Evolutionary conservation across 1,140 invertebrate genomes (phyloP), one percentile per base, ranked within the genome.

Genomic region (Lasioglossum baleicum): DNA sequence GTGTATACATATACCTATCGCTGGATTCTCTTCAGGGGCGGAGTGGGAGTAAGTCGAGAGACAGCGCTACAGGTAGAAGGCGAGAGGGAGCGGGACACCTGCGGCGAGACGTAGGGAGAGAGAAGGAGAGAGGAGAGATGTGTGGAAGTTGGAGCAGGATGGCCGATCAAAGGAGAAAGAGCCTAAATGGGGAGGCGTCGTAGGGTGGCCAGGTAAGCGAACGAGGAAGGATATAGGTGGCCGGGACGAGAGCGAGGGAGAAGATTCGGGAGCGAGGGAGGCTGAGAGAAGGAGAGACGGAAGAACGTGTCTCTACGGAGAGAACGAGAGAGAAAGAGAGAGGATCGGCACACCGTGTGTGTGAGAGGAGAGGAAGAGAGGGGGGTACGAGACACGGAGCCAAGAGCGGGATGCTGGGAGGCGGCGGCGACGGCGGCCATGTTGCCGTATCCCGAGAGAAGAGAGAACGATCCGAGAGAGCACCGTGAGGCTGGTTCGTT

Each of bases 371-470:
- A 60, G 56, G 61, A 65, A 60, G 53, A 79, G 81, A 81, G 78
- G 88, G 88, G 87, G 88, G 84, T 20, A 63, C 82, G 80, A 85
- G 73, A 80, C 84, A 83, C 77, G 84, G 79, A 84, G 84, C 84
- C 44, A 51, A 81, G 81, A 87, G 81, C 84, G 86, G 90, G 90
- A 92, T 91, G 91, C 91, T 92, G 91, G 90, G 90, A 91, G 90
- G 91, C 85, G 81, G 82, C 77, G 84, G 83, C 66, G 84, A 83
- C 83, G 87, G 86, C 86, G 89, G 92, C 92, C 92, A 93, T 92
- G 91, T 93, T 93, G 91, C 91, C 88, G 82, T 90, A 90, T 92
- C 88, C 83, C 88, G 84, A 90, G 91, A 91, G 92, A 91, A 91
- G 91, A 91, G 90, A 92, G 91, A 92, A 91, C 90, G 85, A 87